Percentiles rank a stretch among this genome's conserved stretches.
These are phyloP conservation scores for Agelastica alni DNA, from an alignment of 2,888 invertebrate species.

Conservation along the genomic window DNA sequence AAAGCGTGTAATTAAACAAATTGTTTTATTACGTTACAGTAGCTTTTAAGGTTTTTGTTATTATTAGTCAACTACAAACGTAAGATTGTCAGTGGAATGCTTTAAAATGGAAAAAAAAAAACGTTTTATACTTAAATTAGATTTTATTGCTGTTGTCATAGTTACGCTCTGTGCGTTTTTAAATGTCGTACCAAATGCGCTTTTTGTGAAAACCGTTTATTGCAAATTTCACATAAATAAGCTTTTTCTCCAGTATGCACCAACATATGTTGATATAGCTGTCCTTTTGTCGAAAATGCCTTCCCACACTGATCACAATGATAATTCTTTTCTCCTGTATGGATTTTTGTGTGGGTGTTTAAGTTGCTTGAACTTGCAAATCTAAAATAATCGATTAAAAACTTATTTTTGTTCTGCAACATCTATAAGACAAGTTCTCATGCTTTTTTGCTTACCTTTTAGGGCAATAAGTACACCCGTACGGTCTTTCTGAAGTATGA, in stretches of 20 bases:
- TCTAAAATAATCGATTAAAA: too few relatives aligned
- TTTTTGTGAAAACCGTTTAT: conserved; percentile 56
- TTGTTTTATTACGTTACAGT: too few relatives aligned
- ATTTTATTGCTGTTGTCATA: too few relatives aligned
- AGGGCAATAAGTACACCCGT: conserved; percentile 54
- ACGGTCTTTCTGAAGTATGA: conserved; percentile 56
- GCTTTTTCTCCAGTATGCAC: conserved; percentile 56
- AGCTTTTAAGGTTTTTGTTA: too few relatives aligned
- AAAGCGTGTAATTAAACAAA: too few relatives aligned
- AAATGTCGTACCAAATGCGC: conserved; percentile 55
- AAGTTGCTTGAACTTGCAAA: conserved; percentile 57
- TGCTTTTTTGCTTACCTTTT: conserved; percentile 48
- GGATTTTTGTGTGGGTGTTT: conserved; percentile 54
- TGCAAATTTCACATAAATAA: conserved; percentile 55
- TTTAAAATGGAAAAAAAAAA: too few relatives aligned
- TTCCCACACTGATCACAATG: conserved; percentile 56
- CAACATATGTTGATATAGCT: conserved; percentile 55
- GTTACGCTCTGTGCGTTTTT: conserved; percentile 50
- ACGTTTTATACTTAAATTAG: too few relatives aligned
- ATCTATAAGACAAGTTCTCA: too few relatives aligned
- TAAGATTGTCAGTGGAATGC: too few relatives aligned
- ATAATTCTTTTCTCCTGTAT: conserved; percentile 57
- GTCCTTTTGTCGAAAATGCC: conserved; percentile 56
- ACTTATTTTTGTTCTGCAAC: too few relatives aligned
- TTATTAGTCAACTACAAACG: too few relatives aligned